Evolutionary conservation across 1,140 invertebrate genomes (phyloP), one percentile per base, ranked within the genome.

Genomic region (Anagrus nilaparvatae): DNA sequence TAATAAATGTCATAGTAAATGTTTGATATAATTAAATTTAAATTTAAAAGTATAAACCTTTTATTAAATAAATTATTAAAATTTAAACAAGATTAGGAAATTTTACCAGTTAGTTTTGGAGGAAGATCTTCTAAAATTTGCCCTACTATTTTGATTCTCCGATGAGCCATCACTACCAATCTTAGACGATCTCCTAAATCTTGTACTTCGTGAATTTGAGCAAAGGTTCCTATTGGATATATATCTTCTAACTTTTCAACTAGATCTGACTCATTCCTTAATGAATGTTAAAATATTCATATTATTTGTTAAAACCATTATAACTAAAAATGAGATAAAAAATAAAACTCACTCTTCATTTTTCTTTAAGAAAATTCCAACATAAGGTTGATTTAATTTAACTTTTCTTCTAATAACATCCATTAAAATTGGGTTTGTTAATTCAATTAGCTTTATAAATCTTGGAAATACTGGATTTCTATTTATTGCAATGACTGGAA

Each of bases 401-500:
- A 99, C 88, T 73, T 98, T 98, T 50, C 91, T 77, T 67, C 90
- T 74, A 43, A 99, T 78, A 20, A 99, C 60, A 59, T 94, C 84
- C 55, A 97, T 90, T 30, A 99, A 69, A 33, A 78, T 69, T 46
- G 87, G 84, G 71, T 98, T 84, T 16, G 82, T 79, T 12, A 98
- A 72, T 71, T 98, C 95, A 47, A 99, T 82, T 47, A 98, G 79
- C 72, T 99, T 99, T 45, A 97, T 93, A 70, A 99, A 99, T 54
- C 89, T 78, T 28, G 96, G 97, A 73, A 99, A 99, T 2, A 99
- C 84, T 24, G 95, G 95, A 73, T 95, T 93, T 52, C 91, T 77
- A 54, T 75, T 85, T 41, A 98, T 85, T 3, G 94, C 90, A 54
- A 99, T 87, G 10, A 99, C 78, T 29, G 96, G 96, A 7, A 99